A percentile compares a stretch with the other conserved stretches of the same genome.
Conservation (phyloP, 2,797 vertebrate genomes). For the Argyrosomus regius region DNA sequence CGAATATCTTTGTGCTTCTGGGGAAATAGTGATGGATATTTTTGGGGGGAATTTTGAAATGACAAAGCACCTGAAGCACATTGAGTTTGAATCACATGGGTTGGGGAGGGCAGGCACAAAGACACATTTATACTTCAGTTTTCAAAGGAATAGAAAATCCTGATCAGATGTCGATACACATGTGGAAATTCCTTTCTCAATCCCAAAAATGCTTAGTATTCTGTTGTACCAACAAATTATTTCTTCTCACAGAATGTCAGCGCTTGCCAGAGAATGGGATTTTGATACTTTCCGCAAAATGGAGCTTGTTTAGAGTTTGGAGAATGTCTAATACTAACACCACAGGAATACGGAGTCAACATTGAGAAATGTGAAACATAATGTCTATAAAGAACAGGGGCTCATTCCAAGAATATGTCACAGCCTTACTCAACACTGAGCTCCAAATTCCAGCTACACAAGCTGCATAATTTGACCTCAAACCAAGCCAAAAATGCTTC, state of each 20-base stretch:
- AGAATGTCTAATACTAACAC: slow-evolving; percentile 73
- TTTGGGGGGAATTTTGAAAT: not conserved
- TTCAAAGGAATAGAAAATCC: slow-evolving; percentile 26
- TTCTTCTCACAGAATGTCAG: slow-evolving; percentile 32
- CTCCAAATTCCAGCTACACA: slow-evolving; percentile 56
- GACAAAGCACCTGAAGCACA: not conserved
- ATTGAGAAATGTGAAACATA: slow-evolving; percentile 71
- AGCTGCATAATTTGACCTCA: slow-evolving; percentile 42
- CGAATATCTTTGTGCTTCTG: not conserved
- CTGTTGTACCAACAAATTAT: slow-evolving; percentile 35
- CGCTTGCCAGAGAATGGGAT: slow-evolving; percentile 52
- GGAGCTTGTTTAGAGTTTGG: slow-evolving; percentile 71
- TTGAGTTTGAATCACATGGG: not conserved
- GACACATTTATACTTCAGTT: not conserved
- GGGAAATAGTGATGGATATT: not conserved
- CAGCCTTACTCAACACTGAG: slow-evolving; percentile 40
- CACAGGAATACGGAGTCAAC: slow-evolving; percentile 56
- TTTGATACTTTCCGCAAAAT: slow-evolving; percentile 57
- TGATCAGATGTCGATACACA: slow-evolving; percentile 18
- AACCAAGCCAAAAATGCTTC: slow-evolving; percentile 54
- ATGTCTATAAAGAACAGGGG: slow-evolving; percentile 59
- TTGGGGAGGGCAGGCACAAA: not conserved
- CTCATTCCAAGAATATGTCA: slow-evolving; percentile 72
- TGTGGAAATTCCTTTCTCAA: slow-evolving; percentile 26
- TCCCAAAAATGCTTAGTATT: slow-evolving; percentile 49